These are phyloP conservation scores for Drosophila anceps DNA, from an alignment of 2,888 invertebrate species.

Conservation along the genomic window DNA sequence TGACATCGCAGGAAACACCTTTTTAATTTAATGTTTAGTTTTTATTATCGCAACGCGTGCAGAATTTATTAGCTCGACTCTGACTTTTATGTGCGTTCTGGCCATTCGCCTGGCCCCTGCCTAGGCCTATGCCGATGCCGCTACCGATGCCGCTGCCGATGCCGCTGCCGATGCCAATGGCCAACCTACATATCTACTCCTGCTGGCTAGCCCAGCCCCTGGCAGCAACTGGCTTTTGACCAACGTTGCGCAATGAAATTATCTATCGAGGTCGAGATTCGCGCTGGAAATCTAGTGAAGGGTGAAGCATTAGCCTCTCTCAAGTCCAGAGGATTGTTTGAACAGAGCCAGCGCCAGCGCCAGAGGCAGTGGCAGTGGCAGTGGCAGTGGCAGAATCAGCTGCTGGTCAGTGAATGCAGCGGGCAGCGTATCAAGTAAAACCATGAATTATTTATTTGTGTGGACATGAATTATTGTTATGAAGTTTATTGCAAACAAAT, in stretches of 20 bases:
- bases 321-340: conserved; percentile 13
- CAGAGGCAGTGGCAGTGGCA: not conserved
- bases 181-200: not conserved
- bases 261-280: conserved; percentile 42
- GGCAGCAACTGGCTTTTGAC: conserved; percentile 3
- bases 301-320: conserved; percentile 47
- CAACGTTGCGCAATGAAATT: conserved; percentile 52
- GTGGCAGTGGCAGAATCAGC: conserved; percentile 1
- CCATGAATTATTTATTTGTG: conserved; percentile 82
- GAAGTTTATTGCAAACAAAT: conserved; percentile 83
- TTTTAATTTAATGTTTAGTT: conserved; percentile 78
- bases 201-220: not conserved
- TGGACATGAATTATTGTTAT: conserved; percentile 83
- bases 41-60: conserved; percentile 66
- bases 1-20: conserved; percentile 64
- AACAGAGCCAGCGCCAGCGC: not conserved
- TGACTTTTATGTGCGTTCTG: conserved; percentile 59
- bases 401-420: conserved; percentile 36
- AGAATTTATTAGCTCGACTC: conserved; percentile 65
- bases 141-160: not conserved
- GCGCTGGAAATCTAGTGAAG: conserved; percentile 30
- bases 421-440: conserved; percentile 49
- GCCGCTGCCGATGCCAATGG: not conserved
- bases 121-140: conserved; percentile 1
- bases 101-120: not conserved